Conservation (phyloP, 1,140 invertebrate genomes). For the Doryteuthis pealeii region DNA sequence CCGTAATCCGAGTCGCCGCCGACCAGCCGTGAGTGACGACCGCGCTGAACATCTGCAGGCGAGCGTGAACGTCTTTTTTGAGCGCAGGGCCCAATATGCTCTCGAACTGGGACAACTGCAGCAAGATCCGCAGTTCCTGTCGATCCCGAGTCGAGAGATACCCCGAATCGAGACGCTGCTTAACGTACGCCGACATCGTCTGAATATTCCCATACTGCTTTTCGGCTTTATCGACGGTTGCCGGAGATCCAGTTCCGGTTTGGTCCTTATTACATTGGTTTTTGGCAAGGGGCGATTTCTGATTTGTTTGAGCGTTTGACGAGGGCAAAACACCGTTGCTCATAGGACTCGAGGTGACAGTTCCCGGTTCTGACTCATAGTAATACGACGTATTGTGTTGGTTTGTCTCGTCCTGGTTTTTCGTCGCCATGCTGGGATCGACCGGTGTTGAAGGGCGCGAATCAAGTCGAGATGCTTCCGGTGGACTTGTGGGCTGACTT, state of each 20-base stretch:
- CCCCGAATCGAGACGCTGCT: neutral
- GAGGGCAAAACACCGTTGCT: neutral
- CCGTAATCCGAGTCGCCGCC: neutral
- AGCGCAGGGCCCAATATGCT: neutral
- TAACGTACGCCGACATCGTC: neutral
- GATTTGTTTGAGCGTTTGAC: neutral
- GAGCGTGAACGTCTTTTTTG: neutral
- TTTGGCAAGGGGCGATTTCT: neutral
- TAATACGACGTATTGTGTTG: neutral
- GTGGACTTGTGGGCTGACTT: neutral
- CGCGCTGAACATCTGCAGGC: neutral
- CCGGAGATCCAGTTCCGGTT: neutral
- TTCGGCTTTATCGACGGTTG: neutral
- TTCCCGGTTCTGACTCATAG: neutral
- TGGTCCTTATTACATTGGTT: neutral
- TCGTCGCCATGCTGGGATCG: neutral
- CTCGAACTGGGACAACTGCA: neutral
- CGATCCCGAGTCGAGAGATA: neutral
- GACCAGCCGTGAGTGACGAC: neutral
- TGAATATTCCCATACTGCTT: neutral
- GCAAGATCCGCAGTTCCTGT: neutral
- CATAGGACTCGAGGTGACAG: neutral
- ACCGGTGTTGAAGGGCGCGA: neutral
- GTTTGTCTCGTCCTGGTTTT: neutral
- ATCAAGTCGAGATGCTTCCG: neutral